Evolutionary conservation across 1,140 invertebrate species (phyloP).

Genomic region (Pemphigus obesinymphae): DNA sequence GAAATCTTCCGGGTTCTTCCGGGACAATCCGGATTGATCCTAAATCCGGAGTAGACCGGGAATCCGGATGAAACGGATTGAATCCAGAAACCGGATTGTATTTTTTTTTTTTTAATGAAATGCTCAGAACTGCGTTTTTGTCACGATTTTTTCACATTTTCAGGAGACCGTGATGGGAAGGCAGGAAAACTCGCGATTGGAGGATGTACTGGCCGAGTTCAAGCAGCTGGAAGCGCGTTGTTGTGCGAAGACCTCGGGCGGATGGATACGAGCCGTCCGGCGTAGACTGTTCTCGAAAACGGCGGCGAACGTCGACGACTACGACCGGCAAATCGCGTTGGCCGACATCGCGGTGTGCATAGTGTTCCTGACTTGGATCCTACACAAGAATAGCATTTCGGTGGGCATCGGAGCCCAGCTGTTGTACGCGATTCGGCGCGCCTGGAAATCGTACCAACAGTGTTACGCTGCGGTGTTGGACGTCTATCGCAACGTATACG

Average conservation of each 20-base stretch:
- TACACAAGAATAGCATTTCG: neutral
- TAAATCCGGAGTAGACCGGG: no score
- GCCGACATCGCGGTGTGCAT: neutral
- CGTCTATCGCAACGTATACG: neutral
- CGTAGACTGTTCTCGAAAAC: neutral
- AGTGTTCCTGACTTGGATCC: neutral
- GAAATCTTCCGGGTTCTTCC: no score
- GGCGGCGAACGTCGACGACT: neutral
- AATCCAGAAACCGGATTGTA: no score
- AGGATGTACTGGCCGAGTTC: neutral
- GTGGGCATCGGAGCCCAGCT: neutral
- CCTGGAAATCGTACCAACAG: constrained; percentile 6
- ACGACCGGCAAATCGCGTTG: neutral
- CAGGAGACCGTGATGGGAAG: neutral
- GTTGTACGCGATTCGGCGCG: neutral
- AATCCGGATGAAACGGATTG: no score
- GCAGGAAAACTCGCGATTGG: neutral
- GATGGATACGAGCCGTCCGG: neutral
- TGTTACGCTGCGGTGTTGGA: neutral
- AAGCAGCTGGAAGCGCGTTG: neutral
- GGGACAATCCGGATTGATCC: no score
- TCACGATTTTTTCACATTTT: no score
- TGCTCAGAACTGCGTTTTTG: no score
- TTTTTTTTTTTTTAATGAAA: no score
- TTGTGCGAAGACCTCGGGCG: neutral